Evolutionary conservation across 2,797 vertebrate genomes (phyloP).

Genomic region (Vultur gryphus): DNA sequence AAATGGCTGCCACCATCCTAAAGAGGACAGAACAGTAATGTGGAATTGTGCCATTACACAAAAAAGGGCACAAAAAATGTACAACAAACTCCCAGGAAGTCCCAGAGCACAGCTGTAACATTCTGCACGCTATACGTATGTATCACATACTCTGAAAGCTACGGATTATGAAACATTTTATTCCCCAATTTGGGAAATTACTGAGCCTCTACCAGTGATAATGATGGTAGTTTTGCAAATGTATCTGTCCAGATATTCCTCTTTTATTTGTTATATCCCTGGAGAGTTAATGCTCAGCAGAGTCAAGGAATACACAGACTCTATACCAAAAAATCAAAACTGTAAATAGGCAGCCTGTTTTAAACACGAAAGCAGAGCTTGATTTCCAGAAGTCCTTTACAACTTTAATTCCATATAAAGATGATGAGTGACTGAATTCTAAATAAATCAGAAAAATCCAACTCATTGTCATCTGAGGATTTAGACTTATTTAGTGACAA

Average conservation of each 20-base stretch:
- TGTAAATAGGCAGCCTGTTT: not conserved
- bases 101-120: not conserved
- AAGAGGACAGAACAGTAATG: not conserved
- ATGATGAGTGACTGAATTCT: not conserved
- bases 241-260: not conserved
- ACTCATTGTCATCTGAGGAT: not conserved
- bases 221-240: not conserved
- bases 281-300: not conserved
- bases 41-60: not conserved
- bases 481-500: not conserved
- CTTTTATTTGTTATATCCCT: not conserved
- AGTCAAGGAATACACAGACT: not conserved
- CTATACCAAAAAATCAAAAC: not conserved
- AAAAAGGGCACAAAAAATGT: not conserved
- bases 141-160: not conserved
- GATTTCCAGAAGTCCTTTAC: not conserved
- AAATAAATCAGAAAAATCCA: not conserved
- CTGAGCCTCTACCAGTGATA: not conserved
- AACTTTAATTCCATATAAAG: not conserved
- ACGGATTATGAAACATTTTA: not conserved
- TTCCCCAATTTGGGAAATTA: not conserved
- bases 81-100: not conserved
- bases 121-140: not conserved
- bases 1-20: not conserved
- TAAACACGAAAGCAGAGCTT: not conserved